Base-by-base conservation (phyloP, 1,140 invertebrate species). In the Gryon sp. region DNA sequence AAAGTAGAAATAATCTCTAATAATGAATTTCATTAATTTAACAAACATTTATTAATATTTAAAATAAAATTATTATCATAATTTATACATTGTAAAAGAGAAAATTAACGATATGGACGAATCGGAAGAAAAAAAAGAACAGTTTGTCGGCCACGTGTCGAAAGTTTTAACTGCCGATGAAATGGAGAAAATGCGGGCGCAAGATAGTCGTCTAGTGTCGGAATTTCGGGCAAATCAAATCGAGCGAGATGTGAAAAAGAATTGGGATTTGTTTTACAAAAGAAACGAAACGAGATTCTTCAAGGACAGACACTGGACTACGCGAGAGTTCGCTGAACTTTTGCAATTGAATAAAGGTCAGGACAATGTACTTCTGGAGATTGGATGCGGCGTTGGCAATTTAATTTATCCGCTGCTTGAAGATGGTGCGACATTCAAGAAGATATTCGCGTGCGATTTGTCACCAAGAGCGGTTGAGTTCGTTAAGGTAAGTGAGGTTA, bases 251-350 rank as follows among this genome's bases (percentile, higher is more conserved):
- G 95, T 97, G 0, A 93, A 94, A 81, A 95, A 96, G 76, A 93
- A 99, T 86, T 99, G 98, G 98, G 98, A 99, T 88, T 89, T 98
- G 40, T 99, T 99, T 88, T 99, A 99, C 84, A 98, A 99, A 88
- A 89, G 97, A 68, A 97, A 98, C 84, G 93, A 95, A 78, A 94
- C 92, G 0, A 90, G 93, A 76, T 99, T 99, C 84, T 99, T 99
- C 84, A 97, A 97, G 89, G 97, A 99, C 88, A 91, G 98, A 12
- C 96, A 99, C 85, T 99, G 98, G 98, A 99, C 97, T 2, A 95
- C 93, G 50, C 90, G 96, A 80, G 98, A 99, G 88, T 99, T 99
- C 89, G 83, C 92, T 75, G 97, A 99, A 85, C 88, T 99, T 9
- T 52, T 90, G 11, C 81, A 82, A 40, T 41, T 80, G 48, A 74